Conservation (phyloP, 2,888 invertebrate species). For the Chironomus tentans region DNA sequence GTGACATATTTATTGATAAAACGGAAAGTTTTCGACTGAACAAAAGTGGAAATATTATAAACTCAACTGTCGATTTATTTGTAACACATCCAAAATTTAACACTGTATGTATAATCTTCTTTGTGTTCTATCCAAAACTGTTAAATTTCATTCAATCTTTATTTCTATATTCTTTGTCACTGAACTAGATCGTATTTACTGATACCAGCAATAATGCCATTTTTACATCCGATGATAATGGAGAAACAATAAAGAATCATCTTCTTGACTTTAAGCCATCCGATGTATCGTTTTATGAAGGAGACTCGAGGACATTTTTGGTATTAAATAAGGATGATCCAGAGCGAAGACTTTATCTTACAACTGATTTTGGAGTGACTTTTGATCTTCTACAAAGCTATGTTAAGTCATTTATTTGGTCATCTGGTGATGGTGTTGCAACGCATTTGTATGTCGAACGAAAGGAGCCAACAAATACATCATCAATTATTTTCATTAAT, state of each 20-base stretch:
- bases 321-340: conserved; percentile 64
- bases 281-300: conserved; percentile 66
- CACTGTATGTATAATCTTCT: conserved; percentile 51
- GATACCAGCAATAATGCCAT: conserved; percentile 68
- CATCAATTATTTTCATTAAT: conserved; percentile 32
- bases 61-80: conserved; percentile 72
- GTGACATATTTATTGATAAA: conserved; percentile 66
- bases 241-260: conserved; percentile 53
- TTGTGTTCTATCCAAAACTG: too few relatives aligned
- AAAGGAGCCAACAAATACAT: conserved; percentile 46
- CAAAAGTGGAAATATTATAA: conserved; percentile 45
- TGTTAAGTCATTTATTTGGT: conserved; percentile 74
- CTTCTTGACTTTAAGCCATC: conserved; percentile 66
- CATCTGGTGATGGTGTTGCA: conserved; percentile 46
- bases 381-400: conserved; percentile 60
- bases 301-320: conserved; percentile 57
- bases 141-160: too few relatives aligned
- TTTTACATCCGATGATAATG: conserved; percentile 68
- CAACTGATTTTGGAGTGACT: conserved; percentile 62
- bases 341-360: conserved; percentile 62
- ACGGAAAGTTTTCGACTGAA: conserved; percentile 56
- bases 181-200: conserved; percentile 72
- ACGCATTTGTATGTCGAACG: conserved; percentile 60
- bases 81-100: conserved; percentile 74
- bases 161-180: not conserved